Evolutionary conservation across 2,797 vertebrate genomes (phyloP).

Genomic region (Melopsittacus undulatus): DNA sequence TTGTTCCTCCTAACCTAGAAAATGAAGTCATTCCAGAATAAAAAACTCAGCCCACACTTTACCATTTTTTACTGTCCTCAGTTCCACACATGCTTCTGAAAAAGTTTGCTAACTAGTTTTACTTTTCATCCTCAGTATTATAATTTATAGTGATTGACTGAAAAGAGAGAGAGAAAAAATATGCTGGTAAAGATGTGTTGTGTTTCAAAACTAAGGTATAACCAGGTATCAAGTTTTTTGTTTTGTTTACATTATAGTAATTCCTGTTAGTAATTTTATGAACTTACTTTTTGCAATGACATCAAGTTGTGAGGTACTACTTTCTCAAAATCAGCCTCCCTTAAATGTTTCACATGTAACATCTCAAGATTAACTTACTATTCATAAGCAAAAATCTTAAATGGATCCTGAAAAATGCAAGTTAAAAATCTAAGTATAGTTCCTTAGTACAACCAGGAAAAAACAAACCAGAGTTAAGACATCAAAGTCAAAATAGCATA

Average conservation of each 20-base stretch:
- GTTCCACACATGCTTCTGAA: neutral
- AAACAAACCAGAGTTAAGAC: neutral
- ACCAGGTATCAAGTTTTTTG: neutral
- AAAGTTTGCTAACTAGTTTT: neutral
- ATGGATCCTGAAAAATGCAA: neutral
- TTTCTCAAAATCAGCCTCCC: neutral
- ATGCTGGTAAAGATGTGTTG: neutral
- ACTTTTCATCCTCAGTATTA: neutral
- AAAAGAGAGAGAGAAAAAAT: neutral
- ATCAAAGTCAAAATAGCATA: neutral
- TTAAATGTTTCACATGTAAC: neutral
- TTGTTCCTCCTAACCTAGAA: neutral
- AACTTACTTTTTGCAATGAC: neutral
- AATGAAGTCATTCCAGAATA: neutral
- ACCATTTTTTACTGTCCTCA: neutral
- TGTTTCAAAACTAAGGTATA: neutral
- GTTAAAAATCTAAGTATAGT: neutral
- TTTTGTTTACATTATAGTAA: neutral
- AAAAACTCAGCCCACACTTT: neutral
- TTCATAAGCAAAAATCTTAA: neutral
- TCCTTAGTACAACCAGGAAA: neutral
- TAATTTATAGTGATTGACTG: neutral
- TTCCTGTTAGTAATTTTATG: neutral
- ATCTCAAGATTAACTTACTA: neutral
- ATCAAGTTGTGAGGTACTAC: neutral